phyloP scores from a whole-genome alignment of 2,888 invertebrate species.

The Plebejus argus region DNA sequence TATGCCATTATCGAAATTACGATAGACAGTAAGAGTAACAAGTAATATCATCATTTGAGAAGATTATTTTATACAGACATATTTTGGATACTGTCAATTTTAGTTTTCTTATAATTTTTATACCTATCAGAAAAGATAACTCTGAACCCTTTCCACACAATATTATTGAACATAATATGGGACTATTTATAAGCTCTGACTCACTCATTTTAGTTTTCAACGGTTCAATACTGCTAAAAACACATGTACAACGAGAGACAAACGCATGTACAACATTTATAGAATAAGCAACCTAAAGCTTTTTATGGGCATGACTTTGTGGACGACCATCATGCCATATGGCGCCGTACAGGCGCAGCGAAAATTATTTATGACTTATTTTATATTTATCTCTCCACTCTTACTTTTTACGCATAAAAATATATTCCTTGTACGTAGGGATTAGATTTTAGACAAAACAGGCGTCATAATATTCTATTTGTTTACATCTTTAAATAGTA shows the following conservation, averaged over 20 bases:
- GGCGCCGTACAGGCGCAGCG: constrained; percentile 61
- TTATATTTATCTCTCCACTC: neutral
- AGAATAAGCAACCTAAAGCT: constrained; percentile 62
- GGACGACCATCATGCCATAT: constrained; percentile 68
- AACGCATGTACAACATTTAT: constrained; percentile 50
- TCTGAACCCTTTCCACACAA: neutral
- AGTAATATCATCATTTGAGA: neutral
- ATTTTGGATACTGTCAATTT: neutral
- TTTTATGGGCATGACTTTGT: constrained; percentile 69
- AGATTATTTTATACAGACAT: neutral
- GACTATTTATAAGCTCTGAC: constrained; percentile 14
- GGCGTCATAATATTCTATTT: neutral
- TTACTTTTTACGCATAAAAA: neutral
- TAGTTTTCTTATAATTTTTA: neutral
- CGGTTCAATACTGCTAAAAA: constrained; percentile 30
- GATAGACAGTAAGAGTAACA: neutral
- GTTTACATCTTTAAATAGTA: neutral
- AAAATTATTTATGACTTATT: constrained; percentile 46
- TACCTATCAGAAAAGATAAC: neutral
- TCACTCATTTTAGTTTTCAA: constrained; percentile 23
- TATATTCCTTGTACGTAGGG: neutral
- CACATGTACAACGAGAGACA: constrained; percentile 36
- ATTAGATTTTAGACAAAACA: neutral
- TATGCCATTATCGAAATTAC: neutral
- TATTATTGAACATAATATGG: neutral